These are phyloP conservation scores for Ellobium chinense DNA, from an alignment of 2,888 invertebrate species.

Conservation along the genomic window DNA sequence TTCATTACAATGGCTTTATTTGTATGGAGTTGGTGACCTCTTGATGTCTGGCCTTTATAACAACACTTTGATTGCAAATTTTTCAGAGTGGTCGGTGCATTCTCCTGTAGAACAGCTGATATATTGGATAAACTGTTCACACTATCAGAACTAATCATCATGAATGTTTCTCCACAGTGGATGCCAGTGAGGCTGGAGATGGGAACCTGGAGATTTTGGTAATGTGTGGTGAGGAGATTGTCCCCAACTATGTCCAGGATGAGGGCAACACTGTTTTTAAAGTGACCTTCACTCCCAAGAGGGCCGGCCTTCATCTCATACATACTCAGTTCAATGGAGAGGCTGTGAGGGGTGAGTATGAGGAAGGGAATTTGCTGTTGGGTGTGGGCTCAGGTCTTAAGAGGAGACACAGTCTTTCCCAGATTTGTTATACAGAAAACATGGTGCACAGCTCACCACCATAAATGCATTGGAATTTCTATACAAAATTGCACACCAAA, in stretches of 20 bases:
- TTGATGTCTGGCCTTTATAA: no score
- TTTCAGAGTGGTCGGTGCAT: no score
- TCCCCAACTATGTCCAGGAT: constrained; percentile 98
- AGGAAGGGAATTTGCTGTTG: neutral
- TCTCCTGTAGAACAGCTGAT: no score
- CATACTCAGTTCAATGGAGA: constrained; percentile 89
- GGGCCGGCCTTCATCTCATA: constrained; percentile 86
- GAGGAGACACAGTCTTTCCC: neutral
- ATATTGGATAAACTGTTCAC: no score
- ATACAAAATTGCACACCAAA: neutral
- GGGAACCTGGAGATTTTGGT: constrained; percentile 99
- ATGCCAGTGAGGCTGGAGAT: constrained; percentile 96
- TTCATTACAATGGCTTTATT: no score
- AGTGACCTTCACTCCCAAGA: constrained; percentile 97
- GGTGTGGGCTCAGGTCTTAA: neutral
- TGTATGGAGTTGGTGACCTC: no score
- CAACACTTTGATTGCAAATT: no score
- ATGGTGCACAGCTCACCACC: no score
- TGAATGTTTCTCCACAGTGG: constrained; percentile 86
- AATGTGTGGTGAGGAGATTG: constrained; percentile 96
- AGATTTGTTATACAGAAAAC: neutral
- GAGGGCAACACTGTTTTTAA: constrained; percentile 98
- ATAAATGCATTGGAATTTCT: no score
- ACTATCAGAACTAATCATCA: no score
- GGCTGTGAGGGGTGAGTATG: constrained; percentile 85